phyloP scores from a whole-genome alignment of 2,113 vertebrate species.

The Romanogobio albipinnatus region DNA sequence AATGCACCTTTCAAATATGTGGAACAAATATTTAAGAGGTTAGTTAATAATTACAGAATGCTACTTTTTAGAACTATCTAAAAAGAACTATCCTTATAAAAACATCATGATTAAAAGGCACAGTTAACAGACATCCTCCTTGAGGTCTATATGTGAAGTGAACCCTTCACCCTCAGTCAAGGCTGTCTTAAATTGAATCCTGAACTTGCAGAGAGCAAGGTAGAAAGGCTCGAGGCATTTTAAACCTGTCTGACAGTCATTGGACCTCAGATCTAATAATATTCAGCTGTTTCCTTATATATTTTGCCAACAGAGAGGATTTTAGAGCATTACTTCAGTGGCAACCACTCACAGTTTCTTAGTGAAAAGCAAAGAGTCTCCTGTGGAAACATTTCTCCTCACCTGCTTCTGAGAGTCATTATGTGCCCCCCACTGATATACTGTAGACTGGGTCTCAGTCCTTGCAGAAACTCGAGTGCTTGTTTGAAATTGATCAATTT shows the following conservation, averaged over 20 bases:
- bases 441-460: constrained; percentile 15
- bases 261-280: not conserved
- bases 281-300: not conserved
- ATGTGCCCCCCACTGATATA: constrained; percentile 24
- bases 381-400: constrained; percentile 26
- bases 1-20: no score
- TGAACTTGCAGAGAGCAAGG: not conserved
- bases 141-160: not conserved
- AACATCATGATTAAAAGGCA: not conserved
- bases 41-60: not conserved
- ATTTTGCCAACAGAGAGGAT: constrained; percentile 15
- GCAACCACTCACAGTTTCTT: constrained; percentile 18
- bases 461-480: constrained; percentile 23
- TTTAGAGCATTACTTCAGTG: constrained; percentile 9
- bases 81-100: not conserved
- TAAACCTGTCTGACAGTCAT: not conserved
- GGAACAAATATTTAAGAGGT: not conserved
- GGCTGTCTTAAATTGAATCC: not conserved
- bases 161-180: not conserved
- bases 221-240: not conserved
- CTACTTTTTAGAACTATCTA: not conserved
- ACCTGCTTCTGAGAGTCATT: constrained; percentile 22
- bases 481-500: constrained; percentile 39
- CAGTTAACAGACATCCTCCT: not conserved
- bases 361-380: constrained; percentile 19